phyloP scores from a whole-genome alignment of 2,113 vertebrate genomes.

The Actenoides hombroni region DNA sequence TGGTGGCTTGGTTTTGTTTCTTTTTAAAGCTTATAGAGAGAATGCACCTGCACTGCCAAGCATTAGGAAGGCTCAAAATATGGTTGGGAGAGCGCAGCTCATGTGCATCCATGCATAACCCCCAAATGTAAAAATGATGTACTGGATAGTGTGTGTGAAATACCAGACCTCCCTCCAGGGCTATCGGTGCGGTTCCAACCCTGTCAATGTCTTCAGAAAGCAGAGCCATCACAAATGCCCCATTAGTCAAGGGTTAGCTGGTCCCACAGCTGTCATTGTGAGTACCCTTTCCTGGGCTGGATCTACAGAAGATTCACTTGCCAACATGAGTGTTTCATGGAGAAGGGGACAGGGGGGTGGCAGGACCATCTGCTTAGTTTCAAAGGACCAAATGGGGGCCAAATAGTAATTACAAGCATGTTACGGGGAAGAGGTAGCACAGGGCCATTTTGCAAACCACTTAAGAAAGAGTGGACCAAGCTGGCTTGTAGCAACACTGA shows the following conservation, averaged over 20 bases:
- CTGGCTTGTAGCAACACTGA: not conserved
- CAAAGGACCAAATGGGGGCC: not conserved
- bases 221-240: constrained; percentile 46
- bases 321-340: not conserved
- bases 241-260: constrained; percentile 55
- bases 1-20: not conserved
- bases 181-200: constrained; percentile 18
- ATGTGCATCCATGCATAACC: not conserved
- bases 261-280: constrained; percentile 46
- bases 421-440: not conserved
- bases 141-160: not conserved
- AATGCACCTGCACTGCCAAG: not conserved
- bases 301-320: not conserved
- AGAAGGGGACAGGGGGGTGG: not conserved
- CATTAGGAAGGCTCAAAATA: not conserved
- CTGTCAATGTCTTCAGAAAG: constrained; percentile 59
- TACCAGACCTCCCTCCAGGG: not conserved
- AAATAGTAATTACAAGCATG: not conserved
- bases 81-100: not conserved
- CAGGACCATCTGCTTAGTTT: constrained; percentile 53
- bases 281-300: not conserved
- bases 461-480: not conserved
- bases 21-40: not conserved
- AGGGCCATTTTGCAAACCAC: not conserved
- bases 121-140: not conserved